phyloP scores from a whole-genome alignment of 2,797 vertebrate species.

The Silurus lanzhouensis region DNA sequence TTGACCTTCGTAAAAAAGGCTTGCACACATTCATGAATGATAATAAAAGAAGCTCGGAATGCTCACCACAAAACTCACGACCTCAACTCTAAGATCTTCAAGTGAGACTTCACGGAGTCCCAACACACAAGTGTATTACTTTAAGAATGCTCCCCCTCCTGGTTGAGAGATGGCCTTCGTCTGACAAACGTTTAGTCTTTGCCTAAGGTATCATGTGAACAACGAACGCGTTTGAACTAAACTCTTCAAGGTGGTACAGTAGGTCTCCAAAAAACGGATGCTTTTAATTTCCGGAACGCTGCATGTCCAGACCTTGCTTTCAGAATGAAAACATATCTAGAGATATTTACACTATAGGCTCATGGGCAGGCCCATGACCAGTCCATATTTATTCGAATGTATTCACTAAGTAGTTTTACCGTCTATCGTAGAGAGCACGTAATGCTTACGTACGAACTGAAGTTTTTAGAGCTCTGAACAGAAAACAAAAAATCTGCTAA shows the following conservation, averaged over 20 bases:
- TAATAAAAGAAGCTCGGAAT: background rate
- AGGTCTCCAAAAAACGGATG: background rate
- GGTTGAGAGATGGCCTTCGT: background rate
- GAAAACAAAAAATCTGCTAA: background rate
- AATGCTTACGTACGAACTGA: background rate
- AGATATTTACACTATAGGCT: background rate
- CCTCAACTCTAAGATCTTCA: conserved; percentile 6
- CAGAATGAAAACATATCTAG: background rate
- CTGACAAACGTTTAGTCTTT: background rate
- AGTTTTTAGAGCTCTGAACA: background rate
- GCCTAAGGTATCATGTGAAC: background rate
- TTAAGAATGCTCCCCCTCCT: background rate
- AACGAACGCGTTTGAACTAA: background rate
- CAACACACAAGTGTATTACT: conserved; percentile 32
- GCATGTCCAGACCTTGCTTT: background rate
- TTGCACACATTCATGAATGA: conserved; percentile 5
- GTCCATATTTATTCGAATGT: conserved; percentile 25
- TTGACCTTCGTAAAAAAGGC: background rate
- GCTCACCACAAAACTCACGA: background rate
- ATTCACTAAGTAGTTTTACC: conserved; percentile 15
- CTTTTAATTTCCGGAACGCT: conserved; percentile 13
- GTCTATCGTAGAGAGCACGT: conserved; percentile 19
- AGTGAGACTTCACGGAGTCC: background rate
- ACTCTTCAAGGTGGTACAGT: background rate
- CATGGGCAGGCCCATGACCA: conserved; percentile 44